Conservation (phyloP, 2,888 invertebrate species). For the Sinodicranocentrus sp. region DNA sequence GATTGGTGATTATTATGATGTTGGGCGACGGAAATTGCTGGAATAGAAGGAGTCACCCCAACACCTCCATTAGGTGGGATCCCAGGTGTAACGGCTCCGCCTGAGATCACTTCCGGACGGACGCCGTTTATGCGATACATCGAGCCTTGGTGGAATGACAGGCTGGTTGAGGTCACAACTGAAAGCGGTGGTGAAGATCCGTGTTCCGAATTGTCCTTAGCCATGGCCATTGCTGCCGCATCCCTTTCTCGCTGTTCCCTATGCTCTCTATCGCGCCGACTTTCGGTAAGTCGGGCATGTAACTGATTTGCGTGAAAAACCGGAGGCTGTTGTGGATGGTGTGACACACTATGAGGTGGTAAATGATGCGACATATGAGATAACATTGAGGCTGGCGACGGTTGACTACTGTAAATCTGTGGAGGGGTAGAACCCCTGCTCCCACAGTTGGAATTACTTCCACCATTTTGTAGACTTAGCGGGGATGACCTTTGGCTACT, state of each 20-base stretch:
- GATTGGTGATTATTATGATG: constrained; percentile 47
- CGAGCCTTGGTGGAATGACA: constrained; percentile 77
- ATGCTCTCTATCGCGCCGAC: constrained; percentile 56
- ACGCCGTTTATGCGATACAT: constrained; percentile 85
- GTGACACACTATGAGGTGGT: constrained; percentile 66
- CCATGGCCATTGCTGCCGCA: constrained; percentile 27
- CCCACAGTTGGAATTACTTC: constrained; percentile 51
- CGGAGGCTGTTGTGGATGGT: constrained; percentile 52
- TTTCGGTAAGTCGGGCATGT: constrained; percentile 72
- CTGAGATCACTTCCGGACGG: constrained; percentile 90
- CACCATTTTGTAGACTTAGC: constrained; percentile 56
- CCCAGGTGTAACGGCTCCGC: constrained; percentile 77
- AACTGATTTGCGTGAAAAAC: constrained; percentile 71
- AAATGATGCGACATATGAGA: constrained; percentile 66
- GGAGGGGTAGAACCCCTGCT: constrained; percentile 70
- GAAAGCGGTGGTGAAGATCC: constrained; percentile 72
- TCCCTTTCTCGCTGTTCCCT: constrained; percentile 56
- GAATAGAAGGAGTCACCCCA: constrained; percentile 42
- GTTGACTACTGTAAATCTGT: constrained; percentile 56
- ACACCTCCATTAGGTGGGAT: constrained; percentile 15
- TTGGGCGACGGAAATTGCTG: constrained; percentile 37
- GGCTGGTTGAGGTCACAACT: constrained; percentile 76
- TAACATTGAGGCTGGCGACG: constrained; percentile 66
- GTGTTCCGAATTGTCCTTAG: constrained; percentile 60
- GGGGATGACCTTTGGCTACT: constrained; percentile 68